Percentiles rank a stretch among this genome's conserved stretches.
Conservation (phyloP, 2,888 invertebrate genomes). For the Zeuzera pyrina region DNA sequence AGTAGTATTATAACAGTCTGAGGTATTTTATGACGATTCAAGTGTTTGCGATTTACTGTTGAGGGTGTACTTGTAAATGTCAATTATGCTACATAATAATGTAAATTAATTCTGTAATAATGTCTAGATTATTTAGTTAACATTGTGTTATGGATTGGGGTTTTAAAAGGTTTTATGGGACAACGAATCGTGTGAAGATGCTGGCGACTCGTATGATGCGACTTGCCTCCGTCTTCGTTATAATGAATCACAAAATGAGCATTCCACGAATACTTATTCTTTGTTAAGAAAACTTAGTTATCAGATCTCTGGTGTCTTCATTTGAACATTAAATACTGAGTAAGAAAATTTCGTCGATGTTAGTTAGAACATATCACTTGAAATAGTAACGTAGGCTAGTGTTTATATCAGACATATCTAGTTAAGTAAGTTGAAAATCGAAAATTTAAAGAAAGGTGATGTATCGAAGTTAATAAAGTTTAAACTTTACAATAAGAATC, state of each 20-base stretch:
- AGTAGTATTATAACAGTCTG: conserved; percentile 40
- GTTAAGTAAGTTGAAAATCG: conserved; percentile 66
- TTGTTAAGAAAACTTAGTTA: conserved; percentile 46
- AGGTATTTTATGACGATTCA: conserved; percentile 29
- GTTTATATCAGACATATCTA: conserved; percentile 67
- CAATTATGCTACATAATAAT: conserved; percentile 16
- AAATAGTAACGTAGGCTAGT: conserved; percentile 57
- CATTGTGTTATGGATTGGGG: conserved; percentile 39
- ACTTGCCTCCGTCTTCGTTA: conserved; percentile 67
- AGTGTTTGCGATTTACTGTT: conserved; percentile 38
- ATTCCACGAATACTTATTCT: conserved; percentile 53
- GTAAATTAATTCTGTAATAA: not conserved
- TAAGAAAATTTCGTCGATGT: conserved; percentile 53
- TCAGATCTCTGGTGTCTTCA: conserved; percentile 63
- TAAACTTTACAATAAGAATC: conserved; percentile 34
- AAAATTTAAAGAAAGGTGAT: conserved; percentile 67
- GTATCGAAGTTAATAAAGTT: conserved; percentile 64
- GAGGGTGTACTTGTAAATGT: conserved; percentile 35
- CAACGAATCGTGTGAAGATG: conserved; percentile 56
- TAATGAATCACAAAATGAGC: conserved; percentile 50
- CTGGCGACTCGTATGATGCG: conserved; percentile 61
- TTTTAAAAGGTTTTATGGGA: conserved; percentile 47
- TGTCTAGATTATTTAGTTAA: conserved; percentile 9
- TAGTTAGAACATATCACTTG: conserved; percentile 58
- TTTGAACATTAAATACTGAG: conserved; percentile 57